Base-by-base conservation (phyloP, 2,888 invertebrate genomes). In the Caenorhabditis uteleia region DNA sequence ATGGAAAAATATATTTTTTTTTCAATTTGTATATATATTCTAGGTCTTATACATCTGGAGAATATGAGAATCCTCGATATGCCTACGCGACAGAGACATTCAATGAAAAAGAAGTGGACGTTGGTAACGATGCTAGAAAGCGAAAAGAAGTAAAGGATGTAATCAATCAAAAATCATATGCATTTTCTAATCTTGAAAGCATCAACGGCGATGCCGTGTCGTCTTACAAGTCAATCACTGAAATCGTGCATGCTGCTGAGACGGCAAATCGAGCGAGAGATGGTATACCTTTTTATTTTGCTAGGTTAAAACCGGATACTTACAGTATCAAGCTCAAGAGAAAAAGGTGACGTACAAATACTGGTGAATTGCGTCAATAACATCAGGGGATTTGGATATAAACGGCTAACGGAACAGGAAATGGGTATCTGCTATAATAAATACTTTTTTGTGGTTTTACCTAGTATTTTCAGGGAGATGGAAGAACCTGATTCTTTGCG, bases 341-440 rank as follows among this genome's bases (percentile, higher is more conserved):
- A n/a, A n/a, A n/a, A n/a, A n/a, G n/a, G 21, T 21, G 31, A 33
- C 4, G 12, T 46, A 16, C 50, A 48, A 45, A 23, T 57, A 16
- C 49, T 76, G 4, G 36, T 61, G 14, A 39, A 67, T 26, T 71
- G 68, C 58, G 77, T 78, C 1, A 40, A 60, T 3, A 55, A 72
- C 1, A 75, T 77, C 14, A 45, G 78, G 26, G 78, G 78, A 20
- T 76, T 77, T 50, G 81, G 81, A 1, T 65, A 78, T n/a, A 48
- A 75, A 42, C 77, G 75, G 42, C 50, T 81, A 10, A 81, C 81
- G 0, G 81, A 81, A 48, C 81, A 81, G 48, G 81, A 81, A 60
- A 74, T 80, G 61, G 73, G 79, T 79, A 25, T 14, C 59, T 58
- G 12, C 18, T 36, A 18, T 21, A n/a, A n/a, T n/a, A n/a, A n/a